Base-by-base conservation (phyloP, 53 echinoderm and acorn worm species). In the Echinometra lucunter region DNA sequence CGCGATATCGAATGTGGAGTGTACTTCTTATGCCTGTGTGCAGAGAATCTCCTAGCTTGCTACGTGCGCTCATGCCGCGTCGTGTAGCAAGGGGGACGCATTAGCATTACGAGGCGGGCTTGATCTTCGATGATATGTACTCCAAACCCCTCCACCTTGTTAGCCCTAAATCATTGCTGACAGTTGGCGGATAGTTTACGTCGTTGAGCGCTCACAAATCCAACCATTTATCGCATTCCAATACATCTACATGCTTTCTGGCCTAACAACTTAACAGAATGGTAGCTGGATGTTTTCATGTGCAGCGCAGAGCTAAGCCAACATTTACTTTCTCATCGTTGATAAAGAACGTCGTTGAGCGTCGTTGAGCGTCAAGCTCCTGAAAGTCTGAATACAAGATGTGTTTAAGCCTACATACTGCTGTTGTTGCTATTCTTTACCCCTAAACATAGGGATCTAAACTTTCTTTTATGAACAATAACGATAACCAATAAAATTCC, bases 131-230 rank as follows among this genome's bases (percentile, higher is more conserved):
- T 72, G 72, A 72, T 63, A 63, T 72, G 72, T 72, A 32, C 28
- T 35, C 34, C 32, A 7, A 72, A 72, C 72, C 72, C 32, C 35
- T 72, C 72, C 72, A 72, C 72, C 72, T 72, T 72, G 72, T 72
- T 72, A 72, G 34, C 32, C 72, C 72, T 72, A 70, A 70, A 70
- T 70, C 70, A 70, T 70, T 70, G 70, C 70, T 70, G 70, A 70
- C 70, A 70, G 70, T 70, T 70, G 70, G 9, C 70, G 70, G 70
- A 34, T 34, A 28, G 70, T 70, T 70, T 70, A 70, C 70, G 30
- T 70, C 70, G 70, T 1, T 70, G 70, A 34, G 70, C 70, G 70
- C 70, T 70, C 70, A 70, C 70, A 70, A 70, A 70, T 70, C 32
- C 28, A 72, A 35, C 70, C 72, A 15, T 72, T 72, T 72, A 72